Percentiles rank a stretch among this genome's conserved stretches.
Conservation (phyloP, 2,797 vertebrate species). For the Dendrocincla tyrannina region DNA sequence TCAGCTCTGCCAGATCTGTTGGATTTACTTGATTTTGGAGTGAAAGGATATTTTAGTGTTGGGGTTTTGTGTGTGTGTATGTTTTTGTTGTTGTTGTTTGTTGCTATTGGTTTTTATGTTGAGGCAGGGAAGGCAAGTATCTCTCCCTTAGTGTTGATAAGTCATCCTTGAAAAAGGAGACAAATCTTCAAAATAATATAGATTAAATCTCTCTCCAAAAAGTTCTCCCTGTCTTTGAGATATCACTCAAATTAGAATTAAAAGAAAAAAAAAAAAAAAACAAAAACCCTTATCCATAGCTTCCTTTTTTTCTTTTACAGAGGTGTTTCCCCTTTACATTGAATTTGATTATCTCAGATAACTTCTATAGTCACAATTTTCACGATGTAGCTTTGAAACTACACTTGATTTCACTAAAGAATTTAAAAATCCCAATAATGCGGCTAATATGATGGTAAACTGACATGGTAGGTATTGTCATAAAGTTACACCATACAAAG, state of each 20-base stretch:
- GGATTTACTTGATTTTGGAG: neutral
- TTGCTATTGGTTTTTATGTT: neutral
- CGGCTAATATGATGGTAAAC: neutral
- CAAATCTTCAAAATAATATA: neutral
- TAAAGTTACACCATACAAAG: neutral
- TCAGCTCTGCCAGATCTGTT: neutral
- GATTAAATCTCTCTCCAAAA: neutral
- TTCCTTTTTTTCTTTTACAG: neutral
- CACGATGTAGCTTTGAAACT: neutral
- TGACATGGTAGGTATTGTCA: neutral
- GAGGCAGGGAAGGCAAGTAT: neutral
- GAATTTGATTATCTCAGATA: neutral
- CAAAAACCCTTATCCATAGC: too few relatives aligned
- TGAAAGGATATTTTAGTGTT: neutral
- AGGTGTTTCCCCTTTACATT: neutral
- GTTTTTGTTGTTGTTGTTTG: neutral
- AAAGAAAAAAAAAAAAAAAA: neutral
- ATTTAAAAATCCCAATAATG: neutral
- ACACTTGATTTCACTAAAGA: neutral
- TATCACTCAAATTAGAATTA: neutral
- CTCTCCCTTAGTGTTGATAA: neutral
- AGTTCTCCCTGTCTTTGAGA: neutral
- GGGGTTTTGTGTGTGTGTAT: neutral
- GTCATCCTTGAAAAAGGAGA: neutral
- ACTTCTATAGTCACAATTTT: neutral